Evolutionary conservation across 92 coral and sea anemone genomes (phyloP).

Genomic region (Palythoa grandis): DNA sequence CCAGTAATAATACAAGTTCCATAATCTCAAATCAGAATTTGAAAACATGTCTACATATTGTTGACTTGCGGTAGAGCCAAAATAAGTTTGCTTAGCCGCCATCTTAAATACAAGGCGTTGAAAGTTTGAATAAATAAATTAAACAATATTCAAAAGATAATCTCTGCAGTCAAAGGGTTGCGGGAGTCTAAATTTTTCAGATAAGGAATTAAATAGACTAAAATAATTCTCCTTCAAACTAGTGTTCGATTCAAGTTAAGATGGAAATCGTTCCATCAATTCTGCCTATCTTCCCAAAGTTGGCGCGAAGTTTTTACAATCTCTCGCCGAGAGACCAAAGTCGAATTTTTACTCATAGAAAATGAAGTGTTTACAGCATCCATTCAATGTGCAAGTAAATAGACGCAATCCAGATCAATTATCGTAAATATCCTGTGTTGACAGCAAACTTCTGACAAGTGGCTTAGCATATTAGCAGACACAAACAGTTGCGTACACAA

Average conservation of each 20-base stretch:
- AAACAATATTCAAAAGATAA: constrained; percentile 43
- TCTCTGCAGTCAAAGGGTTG: constrained; percentile 32
- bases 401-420: constrained; percentile 65
- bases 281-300: neutral
- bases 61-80: constrained; percentile 38
- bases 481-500: constrained; percentile 82
- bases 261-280: constrained; percentile 1
- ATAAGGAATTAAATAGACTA: constrained; percentile 65
- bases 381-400: constrained; percentile 34
- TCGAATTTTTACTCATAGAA: constrained; percentile 15
- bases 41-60: constrained; percentile 41
- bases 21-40: constrained; percentile 40
- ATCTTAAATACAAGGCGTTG: constrained; percentile 40
- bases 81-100: constrained; percentile 45
- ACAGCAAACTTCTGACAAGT: constrained; percentile 67
- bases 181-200: constrained; percentile 58
- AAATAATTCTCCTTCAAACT: constrained; percentile 56
- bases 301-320: constrained; percentile 10
- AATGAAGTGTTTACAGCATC: constrained; percentile 39
- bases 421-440: constrained; percentile 68
- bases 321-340: constrained; percentile 22
- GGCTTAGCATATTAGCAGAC: constrained; percentile 76
- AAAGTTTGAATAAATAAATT: constrained; percentile 48
- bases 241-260: neutral
- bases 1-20: constrained; percentile 24